phyloP scores from a whole-genome alignment of 2,113 vertebrate species.

The Petroica traversi region DNA sequence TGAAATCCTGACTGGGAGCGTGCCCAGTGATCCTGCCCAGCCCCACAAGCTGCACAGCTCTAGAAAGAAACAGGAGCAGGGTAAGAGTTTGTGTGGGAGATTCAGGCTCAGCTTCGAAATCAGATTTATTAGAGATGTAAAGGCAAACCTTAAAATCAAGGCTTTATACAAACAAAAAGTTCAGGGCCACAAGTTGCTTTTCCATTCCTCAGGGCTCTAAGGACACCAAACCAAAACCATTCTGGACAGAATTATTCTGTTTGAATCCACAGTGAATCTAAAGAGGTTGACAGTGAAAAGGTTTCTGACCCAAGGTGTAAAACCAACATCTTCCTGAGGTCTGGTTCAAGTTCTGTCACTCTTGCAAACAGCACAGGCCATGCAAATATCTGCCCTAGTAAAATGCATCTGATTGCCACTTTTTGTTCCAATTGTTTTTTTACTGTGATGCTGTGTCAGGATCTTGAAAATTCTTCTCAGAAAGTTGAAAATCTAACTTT shows the following conservation, averaged over 20 bases:
- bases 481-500: background rate
- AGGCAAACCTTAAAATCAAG: slow-evolving; percentile 3
- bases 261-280: background rate
- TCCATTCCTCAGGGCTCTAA: background rate
- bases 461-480: background rate
- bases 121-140: background rate
- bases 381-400: background rate
- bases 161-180: background rate
- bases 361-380: background rate
- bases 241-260: background rate
- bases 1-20: background rate
- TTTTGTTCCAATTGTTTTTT: background rate
- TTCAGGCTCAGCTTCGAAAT: background rate
- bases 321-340: background rate
- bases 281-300: background rate
- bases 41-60: slow-evolving; percentile 47
- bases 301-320: background rate
- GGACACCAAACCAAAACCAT: background rate
- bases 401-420: background rate
- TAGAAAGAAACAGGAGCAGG: background rate
- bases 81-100: background rate
- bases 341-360: background rate
- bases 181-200: background rate
- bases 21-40: background rate
- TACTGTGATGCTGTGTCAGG: background rate